Evolutionary conservation across 2,797 vertebrate genomes (phyloP).

Genomic region (Pempheris klunzingeri): DNA sequence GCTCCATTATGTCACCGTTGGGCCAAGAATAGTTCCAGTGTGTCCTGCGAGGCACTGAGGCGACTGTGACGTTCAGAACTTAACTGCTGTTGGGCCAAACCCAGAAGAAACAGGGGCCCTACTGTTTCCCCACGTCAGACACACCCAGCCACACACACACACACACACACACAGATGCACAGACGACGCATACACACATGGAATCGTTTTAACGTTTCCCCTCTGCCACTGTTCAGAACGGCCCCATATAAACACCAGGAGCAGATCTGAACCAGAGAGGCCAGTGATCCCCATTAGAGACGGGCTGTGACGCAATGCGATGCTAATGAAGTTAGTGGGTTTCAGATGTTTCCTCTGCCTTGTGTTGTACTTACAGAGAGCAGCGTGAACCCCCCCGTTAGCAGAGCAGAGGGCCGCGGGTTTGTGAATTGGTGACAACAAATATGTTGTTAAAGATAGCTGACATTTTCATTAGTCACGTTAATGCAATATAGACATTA

Average conservation of each 20-base stretch:
- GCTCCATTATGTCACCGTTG: constrained; percentile 81
- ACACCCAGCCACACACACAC: constrained; percentile 61
- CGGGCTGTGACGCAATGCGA: constrained; percentile 67
- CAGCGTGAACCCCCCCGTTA: constrained; percentile 28
- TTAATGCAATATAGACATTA: too few species aligned
- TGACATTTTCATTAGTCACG: not conserved
- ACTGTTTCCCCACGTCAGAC: constrained; percentile 80
- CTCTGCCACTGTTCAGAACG: constrained; percentile 75
- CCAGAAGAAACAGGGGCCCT: constrained; percentile 84
- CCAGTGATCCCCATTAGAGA: constrained; percentile 65
- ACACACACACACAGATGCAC: constrained; percentile 32
- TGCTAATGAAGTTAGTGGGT: constrained; percentile 62
- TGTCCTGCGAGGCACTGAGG: constrained; percentile 70
- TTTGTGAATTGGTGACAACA: not conserved
- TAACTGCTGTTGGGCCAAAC: constrained; percentile 77
- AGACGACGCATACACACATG: constrained; percentile 71
- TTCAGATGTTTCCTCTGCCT: constrained; percentile 61
- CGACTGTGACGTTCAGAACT: constrained; percentile 79
- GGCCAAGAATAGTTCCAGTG: constrained; percentile 84
- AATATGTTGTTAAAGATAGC: not conserved
- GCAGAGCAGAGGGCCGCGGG: not conserved
- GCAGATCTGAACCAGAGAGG: constrained; percentile 55
- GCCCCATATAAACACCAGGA: constrained; percentile 70
- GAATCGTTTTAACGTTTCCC: constrained; percentile 75
- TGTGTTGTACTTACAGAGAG: constrained; percentile 1